Conservation (phyloP, 2,797 vertebrate genomes). For the Chloroceryle amazona region DNA sequence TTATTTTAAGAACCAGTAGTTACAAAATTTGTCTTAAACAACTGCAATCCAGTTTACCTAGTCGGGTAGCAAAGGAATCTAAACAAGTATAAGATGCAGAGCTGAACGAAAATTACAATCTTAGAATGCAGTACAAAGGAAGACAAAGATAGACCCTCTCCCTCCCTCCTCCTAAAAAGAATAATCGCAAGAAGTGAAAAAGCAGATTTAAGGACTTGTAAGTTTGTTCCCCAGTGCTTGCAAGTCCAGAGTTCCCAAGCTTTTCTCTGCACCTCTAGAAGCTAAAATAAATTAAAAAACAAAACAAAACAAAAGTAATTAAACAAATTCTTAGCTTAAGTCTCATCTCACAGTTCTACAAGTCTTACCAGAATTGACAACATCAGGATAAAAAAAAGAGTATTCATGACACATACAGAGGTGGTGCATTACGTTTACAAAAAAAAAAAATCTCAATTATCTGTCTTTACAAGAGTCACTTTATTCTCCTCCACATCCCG, state of each 20-base stretch:
- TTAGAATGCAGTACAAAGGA: background rate
- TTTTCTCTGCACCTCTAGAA: background rate
- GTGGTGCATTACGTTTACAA: background rate
- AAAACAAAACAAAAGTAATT: background rate
- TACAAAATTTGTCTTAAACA: constrained; percentile 15
- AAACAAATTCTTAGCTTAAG: background rate
- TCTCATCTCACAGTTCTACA: background rate
- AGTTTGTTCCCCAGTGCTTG: background rate
- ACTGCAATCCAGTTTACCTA: background rate
- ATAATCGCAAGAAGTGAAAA: background rate
- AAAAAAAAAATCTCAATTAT: background rate
- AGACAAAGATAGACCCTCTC: background rate
- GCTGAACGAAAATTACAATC: background rate
- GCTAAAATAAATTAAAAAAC: background rate
- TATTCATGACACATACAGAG: background rate
- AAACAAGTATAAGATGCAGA: background rate
- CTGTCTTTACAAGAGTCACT: background rate
- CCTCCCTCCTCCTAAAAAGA: background rate
- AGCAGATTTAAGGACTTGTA: background rate
- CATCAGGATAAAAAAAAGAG: background rate
- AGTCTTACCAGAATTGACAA: background rate
- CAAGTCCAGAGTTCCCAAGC: background rate
- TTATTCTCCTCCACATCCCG: background rate
- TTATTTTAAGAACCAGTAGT: constrained; percentile 14
- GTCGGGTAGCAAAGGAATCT: background rate